These are phyloP conservation scores for Meloidogyne hapla DNA, from an alignment of 1,140 invertebrate genomes.

Conservation along the genomic window DNA sequence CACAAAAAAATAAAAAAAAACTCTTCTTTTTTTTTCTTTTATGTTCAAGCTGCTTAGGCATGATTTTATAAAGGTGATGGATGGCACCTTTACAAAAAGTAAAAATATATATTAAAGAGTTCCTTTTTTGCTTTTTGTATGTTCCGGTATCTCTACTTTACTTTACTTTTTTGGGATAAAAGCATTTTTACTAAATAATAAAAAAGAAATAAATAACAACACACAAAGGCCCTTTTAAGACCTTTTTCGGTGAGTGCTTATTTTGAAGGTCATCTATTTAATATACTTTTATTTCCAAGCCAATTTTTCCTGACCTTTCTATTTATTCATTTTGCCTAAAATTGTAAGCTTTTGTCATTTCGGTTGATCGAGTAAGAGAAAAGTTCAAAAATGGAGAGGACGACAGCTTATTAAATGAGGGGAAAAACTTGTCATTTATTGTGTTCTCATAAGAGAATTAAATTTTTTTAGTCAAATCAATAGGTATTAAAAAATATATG, in stretches of 20 bases:
- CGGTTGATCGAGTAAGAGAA: not conserved
- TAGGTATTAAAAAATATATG: not conserved
- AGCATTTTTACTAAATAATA: not conserved
- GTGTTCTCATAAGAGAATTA: not conserved
- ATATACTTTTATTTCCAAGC: not conserved
- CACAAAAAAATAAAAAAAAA: not conserved
- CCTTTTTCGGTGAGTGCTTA: not conserved
- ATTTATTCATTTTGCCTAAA: not conserved
- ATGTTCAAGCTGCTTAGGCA: constrained; percentile 1
- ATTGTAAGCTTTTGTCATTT: not conserved
- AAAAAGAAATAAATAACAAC: not conserved
- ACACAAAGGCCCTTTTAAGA: not conserved
- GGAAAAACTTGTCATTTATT: not conserved
- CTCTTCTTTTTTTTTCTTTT: not conserved
- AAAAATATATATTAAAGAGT: not conserved
- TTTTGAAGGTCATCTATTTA: not conserved
- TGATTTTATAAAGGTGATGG: not conserved
- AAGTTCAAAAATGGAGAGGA: not conserved
- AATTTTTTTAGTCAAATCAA: not conserved
- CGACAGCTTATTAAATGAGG: not conserved
- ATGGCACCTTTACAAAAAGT: not conserved
- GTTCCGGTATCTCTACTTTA: not conserved
- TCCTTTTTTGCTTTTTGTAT: not conserved
- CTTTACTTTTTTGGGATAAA: not conserved
- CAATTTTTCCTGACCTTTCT: constrained; percentile 1